Percentiles rank a stretch among this genome's conserved stretches.
Evolutionary conservation across 2,888 invertebrate genomes (phyloP).

Genomic region (Sarcophaga rosellei): DNA sequence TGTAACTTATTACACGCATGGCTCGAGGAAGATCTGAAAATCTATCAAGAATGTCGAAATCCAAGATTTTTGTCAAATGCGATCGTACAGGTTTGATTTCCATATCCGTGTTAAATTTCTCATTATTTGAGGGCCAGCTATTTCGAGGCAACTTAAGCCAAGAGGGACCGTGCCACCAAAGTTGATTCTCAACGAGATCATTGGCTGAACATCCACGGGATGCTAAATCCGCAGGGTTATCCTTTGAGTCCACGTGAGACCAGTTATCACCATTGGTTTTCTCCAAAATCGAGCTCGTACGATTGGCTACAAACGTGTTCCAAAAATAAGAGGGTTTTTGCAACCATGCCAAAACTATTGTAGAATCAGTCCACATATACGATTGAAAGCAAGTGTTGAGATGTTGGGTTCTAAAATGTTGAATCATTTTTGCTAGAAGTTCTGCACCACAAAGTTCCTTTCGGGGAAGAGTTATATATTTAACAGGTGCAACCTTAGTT

Average conservation of each 20-base stretch:
- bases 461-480: not conserved
- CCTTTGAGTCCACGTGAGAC: slow-evolving; percentile 49
- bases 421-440: slow-evolving; percentile 12
- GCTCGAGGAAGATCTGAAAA: slow-evolving; percentile 10
- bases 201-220: slow-evolving; percentile 38
- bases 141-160: not conserved
- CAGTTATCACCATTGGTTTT: slow-evolving; percentile 18
- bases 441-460: not conserved
- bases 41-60: not conserved
- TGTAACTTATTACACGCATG: no score
- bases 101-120: not conserved
- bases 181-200: slow-evolving; percentile 29
- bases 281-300: slow-evolving; percentile 28
- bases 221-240: not conserved
- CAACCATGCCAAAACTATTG: slow-evolving; percentile 18
- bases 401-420: not conserved
- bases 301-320: slow-evolving; percentile 56
- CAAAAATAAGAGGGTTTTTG: slow-evolving; percentile 34
- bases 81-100: not conserved
- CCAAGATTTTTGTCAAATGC: not conserved
- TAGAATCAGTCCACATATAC: slow-evolving; percentile 2
- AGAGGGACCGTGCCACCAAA: not conserved
- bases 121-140: not conserved
- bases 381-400: not conserved
- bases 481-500: not conserved